A percentile compares a stretch with the other conserved stretches of the same genome.
These are phyloP conservation scores for Antrozous pallidus DNA, from an alignment of 2,797 vertebrate species.

Conservation along the genomic window DNA sequence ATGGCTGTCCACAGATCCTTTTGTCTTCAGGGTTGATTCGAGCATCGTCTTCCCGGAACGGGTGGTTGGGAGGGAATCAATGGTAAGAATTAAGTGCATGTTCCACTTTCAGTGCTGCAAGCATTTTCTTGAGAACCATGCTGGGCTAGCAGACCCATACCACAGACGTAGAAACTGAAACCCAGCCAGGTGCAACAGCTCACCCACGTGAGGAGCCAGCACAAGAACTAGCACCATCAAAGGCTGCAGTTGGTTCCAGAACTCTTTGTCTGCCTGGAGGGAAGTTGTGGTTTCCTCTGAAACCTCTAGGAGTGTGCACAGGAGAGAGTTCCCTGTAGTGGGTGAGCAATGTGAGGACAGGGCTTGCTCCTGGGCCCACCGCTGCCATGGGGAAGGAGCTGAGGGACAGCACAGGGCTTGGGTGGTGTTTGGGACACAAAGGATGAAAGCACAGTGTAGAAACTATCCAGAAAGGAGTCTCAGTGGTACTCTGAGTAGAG, in stretches of 20 bases:
- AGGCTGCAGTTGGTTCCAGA: not conserved
- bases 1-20: rapidly evolving
- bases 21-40: not conserved
- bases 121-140: not conserved
- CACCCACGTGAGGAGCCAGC: not conserved
- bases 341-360: rapidly evolving
- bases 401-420: too few species aligned
- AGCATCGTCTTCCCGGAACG: not conserved
- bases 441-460: not conserved
- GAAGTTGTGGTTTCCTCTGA: not conserved
- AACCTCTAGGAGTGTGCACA: not conserved
- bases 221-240: not conserved
- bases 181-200: not conserved
- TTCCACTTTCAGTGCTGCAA: not conserved
- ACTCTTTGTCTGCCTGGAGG: not conserved
- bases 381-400: rapidly evolving
- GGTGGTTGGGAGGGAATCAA: not conserved
- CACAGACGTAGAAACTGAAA: not conserved
- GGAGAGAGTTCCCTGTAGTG: not conserved
- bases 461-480: not conserved
- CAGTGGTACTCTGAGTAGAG: rapidly evolving
- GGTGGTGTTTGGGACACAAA: rapidly evolving
- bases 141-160: not conserved
- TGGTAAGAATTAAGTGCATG: not conserved
- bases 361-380: not conserved